Evolutionary conservation across 2,797 vertebrate species (phyloP).

Genomic region (Aldrovandia affinis): DNA sequence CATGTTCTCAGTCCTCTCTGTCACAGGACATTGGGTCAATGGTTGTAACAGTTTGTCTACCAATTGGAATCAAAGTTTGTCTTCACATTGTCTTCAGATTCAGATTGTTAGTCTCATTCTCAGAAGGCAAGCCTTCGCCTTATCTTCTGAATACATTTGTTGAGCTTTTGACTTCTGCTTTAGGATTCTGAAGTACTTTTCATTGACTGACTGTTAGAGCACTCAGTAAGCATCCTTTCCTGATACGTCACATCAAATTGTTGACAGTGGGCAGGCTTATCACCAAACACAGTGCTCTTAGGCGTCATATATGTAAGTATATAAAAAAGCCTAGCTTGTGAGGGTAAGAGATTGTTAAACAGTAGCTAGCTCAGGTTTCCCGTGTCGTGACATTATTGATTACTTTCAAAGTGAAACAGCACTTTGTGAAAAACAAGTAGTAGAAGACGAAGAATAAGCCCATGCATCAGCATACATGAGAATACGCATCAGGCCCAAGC

Average conservation of each 20-base stretch:
- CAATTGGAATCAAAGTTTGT: background rate
- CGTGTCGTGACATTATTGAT: background rate
- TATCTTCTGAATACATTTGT: too few relatives aligned
- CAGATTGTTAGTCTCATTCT: too few relatives aligned
- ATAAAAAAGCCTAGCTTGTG: too few relatives aligned
- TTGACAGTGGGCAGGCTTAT: too few relatives aligned
- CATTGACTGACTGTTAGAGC: too few relatives aligned
- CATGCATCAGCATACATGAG: background rate
- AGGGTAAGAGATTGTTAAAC: background rate
- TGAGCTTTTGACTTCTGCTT: too few relatives aligned
- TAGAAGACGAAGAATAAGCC: background rate
- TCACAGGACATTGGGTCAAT: background rate
- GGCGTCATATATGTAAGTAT: too few relatives aligned
- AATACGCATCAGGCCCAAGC: background rate
- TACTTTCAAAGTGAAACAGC: background rate
- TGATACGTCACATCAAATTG: too few relatives aligned
- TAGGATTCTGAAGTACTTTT: too few relatives aligned
- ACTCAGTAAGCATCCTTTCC: too few relatives aligned
- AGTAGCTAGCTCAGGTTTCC: background rate
- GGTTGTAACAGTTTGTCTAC: background rate
- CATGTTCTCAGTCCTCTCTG: background rate
- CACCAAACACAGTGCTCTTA: too few relatives aligned
- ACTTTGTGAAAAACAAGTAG: background rate
- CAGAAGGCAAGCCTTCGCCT: too few relatives aligned
- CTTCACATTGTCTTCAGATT: background rate